These are phyloP conservation scores for Machimus rusticus DNA, from an alignment of 2,888 invertebrate species.

Conservation along the genomic window DNA sequence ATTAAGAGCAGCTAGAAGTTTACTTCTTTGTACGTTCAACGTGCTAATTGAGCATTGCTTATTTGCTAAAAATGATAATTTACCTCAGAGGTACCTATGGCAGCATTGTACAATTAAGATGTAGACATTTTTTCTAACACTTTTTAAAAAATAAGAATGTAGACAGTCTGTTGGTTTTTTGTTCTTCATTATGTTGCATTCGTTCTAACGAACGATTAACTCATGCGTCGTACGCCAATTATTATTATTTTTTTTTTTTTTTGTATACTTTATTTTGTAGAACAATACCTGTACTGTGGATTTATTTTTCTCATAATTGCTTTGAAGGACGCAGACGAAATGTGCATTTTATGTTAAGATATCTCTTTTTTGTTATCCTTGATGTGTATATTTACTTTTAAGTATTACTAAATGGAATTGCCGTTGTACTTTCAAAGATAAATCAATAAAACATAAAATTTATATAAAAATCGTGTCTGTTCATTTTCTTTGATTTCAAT, in stretches of 20 bases:
- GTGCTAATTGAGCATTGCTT: background rate
- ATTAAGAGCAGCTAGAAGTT: background rate
- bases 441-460: constrained; percentile 25
- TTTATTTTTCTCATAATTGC: background rate
- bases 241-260: background rate
- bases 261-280: background rate
- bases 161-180: background rate
- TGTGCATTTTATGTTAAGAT: constrained; percentile 10
- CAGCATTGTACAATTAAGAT: background rate
- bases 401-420: constrained; percentile 26
- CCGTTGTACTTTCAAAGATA: constrained; percentile 26
- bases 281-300: background rate
- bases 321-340: background rate
- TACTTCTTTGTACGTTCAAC: background rate
- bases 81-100: background rate
- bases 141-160: background rate
- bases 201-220: background rate
- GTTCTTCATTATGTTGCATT: background rate
- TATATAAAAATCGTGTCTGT: background rate
- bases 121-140: constrained; percentile 7
- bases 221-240: background rate
- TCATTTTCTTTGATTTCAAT: background rate
- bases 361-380: constrained; percentile 12
- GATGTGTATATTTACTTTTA: constrained; percentile 22
- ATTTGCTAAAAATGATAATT: background rate